These are phyloP conservation scores for Onychorhynchus coronatus DNA, from an alignment of 2,113 vertebrate genomes.

Conservation along the genomic window DNA sequence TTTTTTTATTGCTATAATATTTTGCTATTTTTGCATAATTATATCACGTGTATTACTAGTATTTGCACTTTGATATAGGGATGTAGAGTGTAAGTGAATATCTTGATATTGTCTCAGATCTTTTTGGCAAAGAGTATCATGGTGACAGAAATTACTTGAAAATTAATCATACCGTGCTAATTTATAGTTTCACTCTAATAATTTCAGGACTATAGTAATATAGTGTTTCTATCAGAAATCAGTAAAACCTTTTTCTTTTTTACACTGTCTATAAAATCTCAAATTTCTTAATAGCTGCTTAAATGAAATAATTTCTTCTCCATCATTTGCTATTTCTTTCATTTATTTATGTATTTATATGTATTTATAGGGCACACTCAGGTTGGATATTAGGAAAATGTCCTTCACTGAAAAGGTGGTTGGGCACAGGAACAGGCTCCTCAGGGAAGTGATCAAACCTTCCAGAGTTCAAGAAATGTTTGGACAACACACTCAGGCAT, in stretches of 20 bases:
- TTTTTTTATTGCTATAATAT: neutral
- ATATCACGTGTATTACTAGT: neutral
- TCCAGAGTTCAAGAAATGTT: neutral
- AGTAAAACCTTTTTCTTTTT: neutral
- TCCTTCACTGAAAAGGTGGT: neutral
- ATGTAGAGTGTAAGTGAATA: neutral
- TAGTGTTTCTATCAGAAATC: neutral
- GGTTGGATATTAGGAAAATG: neutral
- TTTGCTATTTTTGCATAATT: neutral
- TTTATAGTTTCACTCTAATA: neutral
- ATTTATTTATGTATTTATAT: neutral
- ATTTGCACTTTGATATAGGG: neutral
- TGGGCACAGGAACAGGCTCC: accelerated
- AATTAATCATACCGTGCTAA: neutral
- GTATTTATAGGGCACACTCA: neutral
- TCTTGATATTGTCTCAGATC: neutral
- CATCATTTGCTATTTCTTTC: neutral
- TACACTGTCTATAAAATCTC: neutral
- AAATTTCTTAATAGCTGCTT: neutral
- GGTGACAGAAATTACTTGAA: neutral
- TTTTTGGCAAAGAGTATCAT: neutral
- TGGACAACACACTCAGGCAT: neutral
- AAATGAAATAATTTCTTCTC: neutral
- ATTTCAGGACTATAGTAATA: neutral
- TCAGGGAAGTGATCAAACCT: neutral